Conservation (phyloP, 2,797 vertebrate species). For the Chrysocyon brachyurus region DNA sequence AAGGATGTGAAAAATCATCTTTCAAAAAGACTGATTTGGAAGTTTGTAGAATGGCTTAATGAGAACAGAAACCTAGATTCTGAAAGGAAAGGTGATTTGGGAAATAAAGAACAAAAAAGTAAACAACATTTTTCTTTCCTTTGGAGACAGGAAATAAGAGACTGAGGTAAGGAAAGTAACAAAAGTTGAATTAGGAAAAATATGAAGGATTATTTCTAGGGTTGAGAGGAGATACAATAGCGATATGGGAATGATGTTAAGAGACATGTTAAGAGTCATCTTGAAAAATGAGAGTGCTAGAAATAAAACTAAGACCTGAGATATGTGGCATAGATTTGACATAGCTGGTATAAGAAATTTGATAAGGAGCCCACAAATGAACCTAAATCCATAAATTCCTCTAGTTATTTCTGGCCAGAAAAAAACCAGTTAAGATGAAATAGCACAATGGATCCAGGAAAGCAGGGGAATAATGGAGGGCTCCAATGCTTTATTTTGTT, state of each 20-base stretch:
- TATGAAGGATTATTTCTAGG: not conserved
- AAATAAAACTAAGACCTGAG: slow-evolving; percentile 57
- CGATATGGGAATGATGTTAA: not conserved
- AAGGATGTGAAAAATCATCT: slow-evolving; percentile 26
- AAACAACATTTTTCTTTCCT: not conserved
- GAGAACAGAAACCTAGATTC: not conserved
- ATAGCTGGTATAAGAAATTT: not conserved
- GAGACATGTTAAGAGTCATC: not conserved
- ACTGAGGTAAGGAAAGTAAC: not conserved
- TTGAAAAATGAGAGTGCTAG: slow-evolving; percentile 25
- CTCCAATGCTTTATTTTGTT: not conserved
- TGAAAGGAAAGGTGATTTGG: slow-evolving; percentile 36
- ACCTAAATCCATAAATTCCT: not conserved
- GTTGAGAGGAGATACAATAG: not conserved
- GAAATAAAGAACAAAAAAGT: slow-evolving; percentile 2
- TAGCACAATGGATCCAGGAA: not conserved
- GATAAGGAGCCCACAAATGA: not conserved
- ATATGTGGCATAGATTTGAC: not conserved
- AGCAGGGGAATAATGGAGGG: not conserved
- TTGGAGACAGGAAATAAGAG: not conserved
- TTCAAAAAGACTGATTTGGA: not conserved
- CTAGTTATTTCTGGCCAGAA: slow-evolving; percentile 14
- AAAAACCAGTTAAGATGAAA: not conserved
- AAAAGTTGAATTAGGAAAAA: not conserved
- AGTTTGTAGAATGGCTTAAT: not conserved